Conservation (phyloP, 2,888 invertebrate species). For the Lasioglossum morio region DNA sequence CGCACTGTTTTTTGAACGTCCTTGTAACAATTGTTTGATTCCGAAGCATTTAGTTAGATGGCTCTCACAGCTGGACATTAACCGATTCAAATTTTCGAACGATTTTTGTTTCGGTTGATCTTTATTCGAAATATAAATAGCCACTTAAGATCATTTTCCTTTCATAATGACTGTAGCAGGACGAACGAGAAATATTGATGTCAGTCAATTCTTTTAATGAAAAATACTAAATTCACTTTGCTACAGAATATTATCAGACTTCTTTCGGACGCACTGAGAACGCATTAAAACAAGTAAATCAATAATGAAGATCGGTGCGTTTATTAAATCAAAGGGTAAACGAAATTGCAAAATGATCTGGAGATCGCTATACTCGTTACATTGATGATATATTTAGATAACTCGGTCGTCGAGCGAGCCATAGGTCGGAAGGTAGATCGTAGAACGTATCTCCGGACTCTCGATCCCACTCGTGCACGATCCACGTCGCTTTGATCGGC, state of each 20-base stretch:
- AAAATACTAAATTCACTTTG: not conserved
- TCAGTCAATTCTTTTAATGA: too few relatives aligned
- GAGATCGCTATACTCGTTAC: not conserved
- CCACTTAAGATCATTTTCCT: too few relatives aligned
- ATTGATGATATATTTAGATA: not conserved
- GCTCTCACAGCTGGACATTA: not conserved
- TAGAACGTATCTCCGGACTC: conserved; percentile 36
- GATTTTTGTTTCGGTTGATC: not conserved
- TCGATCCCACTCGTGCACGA: conserved; percentile 34
- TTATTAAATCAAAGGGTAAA: not conserved
- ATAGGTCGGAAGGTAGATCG: conserved; percentile 5
- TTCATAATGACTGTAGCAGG: too few relatives aligned
- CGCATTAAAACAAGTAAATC: not conserved
- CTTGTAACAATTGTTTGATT: not conserved
- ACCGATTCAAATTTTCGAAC: not conserved
- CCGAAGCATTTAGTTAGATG: not conserved
- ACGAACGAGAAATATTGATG: too few relatives aligned
- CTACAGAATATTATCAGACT: not conserved
- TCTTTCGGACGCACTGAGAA: not conserved
- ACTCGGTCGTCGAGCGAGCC: not conserved
- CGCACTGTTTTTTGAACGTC: not conserved
- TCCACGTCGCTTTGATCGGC: conserved; percentile 22
- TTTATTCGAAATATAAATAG: not conserved
- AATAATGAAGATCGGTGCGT: not conserved
- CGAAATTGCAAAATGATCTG: not conserved